phyloP scores from a whole-genome alignment of 2,113 vertebrate species.

The Otolemur garnettii region DNA sequence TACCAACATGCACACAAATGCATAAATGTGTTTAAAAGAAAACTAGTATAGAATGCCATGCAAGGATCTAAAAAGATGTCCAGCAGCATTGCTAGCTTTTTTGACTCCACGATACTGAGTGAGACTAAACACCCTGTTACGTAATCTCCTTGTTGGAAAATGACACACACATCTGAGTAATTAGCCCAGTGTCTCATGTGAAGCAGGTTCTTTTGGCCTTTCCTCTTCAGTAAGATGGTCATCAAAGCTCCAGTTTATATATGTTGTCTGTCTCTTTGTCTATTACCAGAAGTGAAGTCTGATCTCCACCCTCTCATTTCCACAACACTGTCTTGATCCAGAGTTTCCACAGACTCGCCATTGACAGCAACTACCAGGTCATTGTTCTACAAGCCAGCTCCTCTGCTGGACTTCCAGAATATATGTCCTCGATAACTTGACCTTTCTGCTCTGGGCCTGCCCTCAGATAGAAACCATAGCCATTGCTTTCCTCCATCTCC shows the following conservation, averaged over 20 bases:
- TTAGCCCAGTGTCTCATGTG: neutral
- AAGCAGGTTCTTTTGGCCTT: neutral
- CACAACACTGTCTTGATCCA: slow-evolving; percentile 92
- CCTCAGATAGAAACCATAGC: slow-evolving; percentile 94
- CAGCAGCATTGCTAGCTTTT: neutral
- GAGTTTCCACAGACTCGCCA: slow-evolving; percentile 87
- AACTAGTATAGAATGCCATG: neutral
- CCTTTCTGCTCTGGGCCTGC: slow-evolving; percentile 85
- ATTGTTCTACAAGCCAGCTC: slow-evolving; percentile 89
- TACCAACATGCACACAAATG: neutral
- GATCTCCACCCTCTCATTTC: slow-evolving; percentile 87
- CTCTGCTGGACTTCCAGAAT: slow-evolving; percentile 92
- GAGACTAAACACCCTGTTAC: neutral
- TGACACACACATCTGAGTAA: neutral
- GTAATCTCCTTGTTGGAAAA: neutral
- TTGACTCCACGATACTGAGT: neutral
- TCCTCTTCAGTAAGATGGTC: neutral
- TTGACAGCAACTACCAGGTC: slow-evolving; percentile 95
- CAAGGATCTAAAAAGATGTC: neutral
- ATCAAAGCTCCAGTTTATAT: slow-evolving; percentile 89
- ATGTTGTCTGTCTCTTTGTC: slow-evolving; percentile 92
- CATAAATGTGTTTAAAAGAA: neutral
- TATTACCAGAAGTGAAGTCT: slow-evolving; percentile 91
- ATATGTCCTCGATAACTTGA: slow-evolving; percentile 92
- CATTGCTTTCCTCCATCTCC: slow-evolving; percentile 88